Conservation (phyloP, 2,797 vertebrate species). For the Coreius guichenoti region DNA sequence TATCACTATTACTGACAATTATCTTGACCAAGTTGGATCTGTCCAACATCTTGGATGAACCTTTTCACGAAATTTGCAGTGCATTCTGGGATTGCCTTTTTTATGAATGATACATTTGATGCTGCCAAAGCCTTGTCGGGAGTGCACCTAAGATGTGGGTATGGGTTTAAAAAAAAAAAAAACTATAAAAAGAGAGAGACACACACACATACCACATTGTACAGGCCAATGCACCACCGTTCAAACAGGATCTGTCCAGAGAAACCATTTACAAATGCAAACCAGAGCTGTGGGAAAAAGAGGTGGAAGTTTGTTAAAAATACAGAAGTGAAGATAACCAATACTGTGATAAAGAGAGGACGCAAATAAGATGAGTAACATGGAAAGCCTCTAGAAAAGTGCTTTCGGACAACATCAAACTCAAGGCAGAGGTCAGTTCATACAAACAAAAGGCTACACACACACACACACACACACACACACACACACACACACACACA, state of each 20-base stretch:
- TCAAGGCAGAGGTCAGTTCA: constrained; percentile 58
- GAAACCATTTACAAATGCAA: constrained; percentile 98
- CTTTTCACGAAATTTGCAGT: neutral
- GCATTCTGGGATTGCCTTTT: constrained; percentile 3
- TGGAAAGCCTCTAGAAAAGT: neutral
- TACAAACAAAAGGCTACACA: constrained; percentile 33
- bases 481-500: constrained; percentile 39
- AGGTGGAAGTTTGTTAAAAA: constrained; percentile 61
- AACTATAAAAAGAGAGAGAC: neutral
- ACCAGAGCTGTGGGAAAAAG: constrained; percentile 90
- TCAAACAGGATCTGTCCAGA: constrained; percentile 99
- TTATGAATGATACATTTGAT: neutral
- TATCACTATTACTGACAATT: neutral
- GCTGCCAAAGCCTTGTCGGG: neutral
- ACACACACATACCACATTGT: constrained; percentile 94
- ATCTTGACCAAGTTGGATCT: neutral
- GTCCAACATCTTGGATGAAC: neutral
- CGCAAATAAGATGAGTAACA: neutral
- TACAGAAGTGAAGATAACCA: neutral
- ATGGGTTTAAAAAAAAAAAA: too few relatives aligned
- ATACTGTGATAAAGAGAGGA: neutral
- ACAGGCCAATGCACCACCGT: constrained; percentile 98
- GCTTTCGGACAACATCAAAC: constrained; percentile 41
- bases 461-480: constrained; percentile 39
- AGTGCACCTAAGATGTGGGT: too few relatives aligned